A percentile compares a stretch with the other conserved stretches of the same genome.
phyloP scores from a whole-genome alignment of 2,797 vertebrate genomes.

The Phyllotis vaccarum region DNA sequence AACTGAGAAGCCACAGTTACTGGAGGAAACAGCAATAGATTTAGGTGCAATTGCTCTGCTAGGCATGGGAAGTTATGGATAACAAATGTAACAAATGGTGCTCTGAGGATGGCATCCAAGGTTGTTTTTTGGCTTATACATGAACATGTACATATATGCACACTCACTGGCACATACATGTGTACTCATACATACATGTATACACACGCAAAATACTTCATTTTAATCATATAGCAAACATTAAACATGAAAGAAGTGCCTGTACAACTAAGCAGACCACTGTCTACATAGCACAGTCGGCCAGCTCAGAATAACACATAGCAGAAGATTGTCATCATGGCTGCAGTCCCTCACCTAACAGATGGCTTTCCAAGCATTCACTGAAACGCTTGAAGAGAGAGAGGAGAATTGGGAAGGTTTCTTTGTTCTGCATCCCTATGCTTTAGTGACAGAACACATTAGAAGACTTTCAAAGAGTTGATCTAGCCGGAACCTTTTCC shows the following conservation, averaged over 20 bases:
- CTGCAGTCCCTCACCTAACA: neutral
- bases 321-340: neutral
- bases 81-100: neutral
- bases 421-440: neutral
- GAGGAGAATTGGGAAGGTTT: neutral
- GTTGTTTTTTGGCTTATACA: neutral
- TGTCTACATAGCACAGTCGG: neutral
- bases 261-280: neutral
- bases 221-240: neutral
- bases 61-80: neutral
- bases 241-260: neutral
- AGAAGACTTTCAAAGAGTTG: slow-evolving; percentile 11
- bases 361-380: slow-evolving; percentile 24
- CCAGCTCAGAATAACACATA: neutral
- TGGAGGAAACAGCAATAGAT: neutral
- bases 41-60: neutral
- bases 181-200: neutral
- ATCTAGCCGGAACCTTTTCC: slow-evolving; percentile 2
- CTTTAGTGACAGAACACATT: neutral
- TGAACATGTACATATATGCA: neutral
- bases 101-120: neutral
- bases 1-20: neutral
- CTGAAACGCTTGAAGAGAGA: slow-evolving; percentile 1
- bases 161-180: neutral
- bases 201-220: neutral